phyloP scores from a whole-genome alignment of 2,888 invertebrate species.

The Vandiemenella viatica region DNA sequence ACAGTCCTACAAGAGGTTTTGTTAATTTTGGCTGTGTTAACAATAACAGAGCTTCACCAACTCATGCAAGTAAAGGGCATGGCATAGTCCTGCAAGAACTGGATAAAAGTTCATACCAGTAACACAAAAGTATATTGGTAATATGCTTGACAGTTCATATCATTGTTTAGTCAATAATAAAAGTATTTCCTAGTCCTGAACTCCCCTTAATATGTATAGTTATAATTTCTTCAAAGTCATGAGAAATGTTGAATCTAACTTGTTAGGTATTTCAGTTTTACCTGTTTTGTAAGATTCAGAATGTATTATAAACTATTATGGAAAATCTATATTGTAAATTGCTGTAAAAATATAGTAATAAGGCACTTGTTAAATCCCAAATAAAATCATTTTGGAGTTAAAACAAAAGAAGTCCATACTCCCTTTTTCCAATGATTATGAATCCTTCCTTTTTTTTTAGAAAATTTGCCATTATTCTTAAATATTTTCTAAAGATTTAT shows the following conservation, averaged over 20 bases:
- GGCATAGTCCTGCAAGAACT: slow-evolving; percentile 4
- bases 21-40: slow-evolving; percentile 1
- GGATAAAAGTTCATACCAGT: slow-evolving; percentile 8
- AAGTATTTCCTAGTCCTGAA: slow-evolving; percentile 7
- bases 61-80: slow-evolving; percentile 1
- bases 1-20: slow-evolving; percentile 11
- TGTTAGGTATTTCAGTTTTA: too few relatives aligned
- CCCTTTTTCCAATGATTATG: too few relatives aligned
- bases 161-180: slow-evolving; percentile 11
- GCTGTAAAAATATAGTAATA: too few relatives aligned
- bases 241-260: background rate
- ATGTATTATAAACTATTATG: too few relatives aligned
- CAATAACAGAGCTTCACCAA: slow-evolving; percentile 6
- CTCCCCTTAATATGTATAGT: slow-evolving; percentile 8
- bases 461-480: too few relatives aligned
- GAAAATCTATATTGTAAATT: too few relatives aligned
- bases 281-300: too few relatives aligned
- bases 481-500: too few relatives aligned
- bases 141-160: slow-evolving; percentile 8
- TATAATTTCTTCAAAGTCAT: slow-evolving; percentile 5
- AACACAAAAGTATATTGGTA: background rate
- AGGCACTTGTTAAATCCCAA: too few relatives aligned
- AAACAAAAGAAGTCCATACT: too few relatives aligned
- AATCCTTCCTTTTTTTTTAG: too few relatives aligned
- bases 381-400: too few relatives aligned